phyloP scores from a whole-genome alignment of 2,113 vertebrate genomes.

The Oryzias celebensis region DNA sequence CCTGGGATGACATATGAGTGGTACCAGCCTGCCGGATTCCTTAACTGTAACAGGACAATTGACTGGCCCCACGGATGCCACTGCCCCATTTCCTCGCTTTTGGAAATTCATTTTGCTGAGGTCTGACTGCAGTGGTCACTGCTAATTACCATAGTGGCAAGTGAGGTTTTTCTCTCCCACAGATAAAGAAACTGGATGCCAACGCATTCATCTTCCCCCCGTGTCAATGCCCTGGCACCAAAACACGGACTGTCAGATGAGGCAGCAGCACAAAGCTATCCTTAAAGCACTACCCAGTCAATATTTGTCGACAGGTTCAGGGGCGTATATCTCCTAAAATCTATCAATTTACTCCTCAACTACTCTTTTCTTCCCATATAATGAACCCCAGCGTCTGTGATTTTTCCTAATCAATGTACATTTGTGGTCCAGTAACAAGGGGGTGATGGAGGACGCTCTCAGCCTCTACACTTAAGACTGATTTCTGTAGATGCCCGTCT shows the following conservation, averaged over 20 bases:
- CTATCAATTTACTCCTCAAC: slow-evolving; percentile 44
- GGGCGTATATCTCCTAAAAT: slow-evolving; percentile 22
- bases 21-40: slow-evolving; percentile 77
- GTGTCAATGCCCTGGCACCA: slow-evolving; percentile 56
- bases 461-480: slow-evolving; percentile 59
- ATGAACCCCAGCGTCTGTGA: slow-evolving; percentile 4
- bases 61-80: slow-evolving; percentile 67
- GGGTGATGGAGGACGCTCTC: slow-evolving; percentile 3
- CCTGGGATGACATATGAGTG: slow-evolving; percentile 82
- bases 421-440: background rate
- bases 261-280: slow-evolving; percentile 34
- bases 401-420: slow-evolving; percentile 30
- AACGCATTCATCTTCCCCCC: slow-evolving; percentile 46
- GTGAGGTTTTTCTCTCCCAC: slow-evolving; percentile 42
- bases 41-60: slow-evolving; percentile 83
- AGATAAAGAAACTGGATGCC: slow-evolving; percentile 49
- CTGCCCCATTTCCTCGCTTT: slow-evolving; percentile 63
- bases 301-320: slow-evolving; percentile 46
- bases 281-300: slow-evolving; percentile 54
- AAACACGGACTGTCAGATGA: slow-evolving; percentile 46
- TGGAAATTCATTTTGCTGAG: slow-evolving; percentile 64
- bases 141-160: slow-evolving; percentile 71
- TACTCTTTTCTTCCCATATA: slow-evolving; percentile 37
- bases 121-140: slow-evolving; percentile 49
- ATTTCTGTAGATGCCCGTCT: slow-evolving; percentile 63